Evolutionary conservation across 2,113 vertebrate genomes (phyloP).

Genomic region (Rhabdomys dilectus): DNA sequence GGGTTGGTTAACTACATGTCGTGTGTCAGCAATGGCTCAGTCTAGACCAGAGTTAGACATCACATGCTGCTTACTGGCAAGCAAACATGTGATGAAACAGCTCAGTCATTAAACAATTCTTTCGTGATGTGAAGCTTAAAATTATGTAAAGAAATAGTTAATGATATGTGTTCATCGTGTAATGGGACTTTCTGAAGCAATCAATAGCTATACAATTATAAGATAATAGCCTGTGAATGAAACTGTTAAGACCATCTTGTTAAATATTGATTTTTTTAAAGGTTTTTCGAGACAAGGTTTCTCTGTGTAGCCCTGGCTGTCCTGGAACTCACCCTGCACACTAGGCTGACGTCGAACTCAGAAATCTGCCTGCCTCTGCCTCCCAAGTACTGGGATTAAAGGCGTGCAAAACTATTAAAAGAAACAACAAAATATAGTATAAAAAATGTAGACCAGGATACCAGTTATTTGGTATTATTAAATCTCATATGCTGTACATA

Average conservation of each 20-base stretch:
- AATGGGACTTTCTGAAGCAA: background rate
- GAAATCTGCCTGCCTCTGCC: no score
- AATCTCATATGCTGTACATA: background rate
- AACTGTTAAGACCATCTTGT: background rate
- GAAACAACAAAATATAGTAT: background rate
- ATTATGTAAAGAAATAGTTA: background rate
- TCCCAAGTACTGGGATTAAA: no score
- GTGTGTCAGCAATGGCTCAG: background rate
- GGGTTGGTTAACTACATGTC: no score
- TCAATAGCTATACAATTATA: background rate
- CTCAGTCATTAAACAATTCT: background rate
- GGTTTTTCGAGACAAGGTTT: no score
- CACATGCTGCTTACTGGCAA: background rate
- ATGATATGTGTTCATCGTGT: background rate
- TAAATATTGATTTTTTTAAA: no score
- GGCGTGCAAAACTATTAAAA: no score
- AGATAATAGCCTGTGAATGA: background rate
- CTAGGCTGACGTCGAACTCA: no score
- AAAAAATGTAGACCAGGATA: background rate
- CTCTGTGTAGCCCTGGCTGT: no score
- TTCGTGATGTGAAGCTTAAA: background rate
- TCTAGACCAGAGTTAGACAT: background rate
- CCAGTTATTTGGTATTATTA: background rate
- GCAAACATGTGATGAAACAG: background rate
- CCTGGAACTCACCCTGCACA: no score